Conservation (phyloP, 2,797 vertebrate genomes). For the Gallirallus australis region DNA sequence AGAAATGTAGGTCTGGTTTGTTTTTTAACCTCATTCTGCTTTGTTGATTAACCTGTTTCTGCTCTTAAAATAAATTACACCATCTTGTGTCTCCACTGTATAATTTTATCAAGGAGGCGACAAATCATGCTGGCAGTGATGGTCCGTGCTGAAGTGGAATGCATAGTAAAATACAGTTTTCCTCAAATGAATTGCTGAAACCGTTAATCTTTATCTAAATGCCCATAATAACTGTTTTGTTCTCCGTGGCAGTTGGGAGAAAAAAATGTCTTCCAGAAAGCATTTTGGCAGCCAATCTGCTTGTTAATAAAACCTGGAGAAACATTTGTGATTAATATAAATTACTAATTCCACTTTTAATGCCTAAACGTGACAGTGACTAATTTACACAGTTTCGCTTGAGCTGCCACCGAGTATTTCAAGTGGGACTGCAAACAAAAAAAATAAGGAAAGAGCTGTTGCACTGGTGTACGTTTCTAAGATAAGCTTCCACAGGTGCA, state of each 20-base stretch:
- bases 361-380: constrained; percentile 71
- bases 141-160: constrained; percentile 73
- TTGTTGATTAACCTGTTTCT: constrained; percentile 82
- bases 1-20: constrained; percentile 74
- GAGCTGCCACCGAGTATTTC: constrained; percentile 38
- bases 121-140: constrained; percentile 78
- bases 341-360: constrained; percentile 80
- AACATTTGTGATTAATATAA: constrained; percentile 82
- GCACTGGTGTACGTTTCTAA: background rate
- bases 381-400: constrained; percentile 67
- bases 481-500: constrained; percentile 5
- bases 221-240: constrained; percentile 79
- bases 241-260: constrained; percentile 70
- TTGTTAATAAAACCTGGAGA: constrained; percentile 81
- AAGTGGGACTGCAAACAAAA: background rate
- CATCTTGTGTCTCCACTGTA: constrained; percentile 75
- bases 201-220: constrained; percentile 88
- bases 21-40: constrained; percentile 70
- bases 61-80: constrained; percentile 79
- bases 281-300: constrained; percentile 76
- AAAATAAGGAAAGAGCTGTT: background rate
- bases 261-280: constrained; percentile 78
- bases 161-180: constrained; percentile 79
- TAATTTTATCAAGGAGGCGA: constrained; percentile 84
- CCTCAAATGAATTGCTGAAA: constrained; percentile 82